These are phyloP conservation scores for Thamnophis sirtalis DNA, from an alignment of 2,113 vertebrate genomes.

Conservation along the genomic window DNA sequence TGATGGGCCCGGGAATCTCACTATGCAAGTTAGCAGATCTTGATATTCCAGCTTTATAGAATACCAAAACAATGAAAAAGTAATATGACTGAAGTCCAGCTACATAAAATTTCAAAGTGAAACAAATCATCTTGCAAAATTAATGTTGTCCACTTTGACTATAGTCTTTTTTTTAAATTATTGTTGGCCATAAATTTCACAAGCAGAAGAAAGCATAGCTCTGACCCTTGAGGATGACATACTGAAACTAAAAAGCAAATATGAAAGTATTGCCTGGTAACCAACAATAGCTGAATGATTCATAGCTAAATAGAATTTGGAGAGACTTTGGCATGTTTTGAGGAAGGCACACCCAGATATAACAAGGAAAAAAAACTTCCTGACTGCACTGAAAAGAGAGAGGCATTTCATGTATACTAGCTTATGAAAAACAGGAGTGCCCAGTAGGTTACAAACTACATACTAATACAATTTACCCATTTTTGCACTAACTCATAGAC, in stretches of 20 bases:
- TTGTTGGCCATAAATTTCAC: neutral
- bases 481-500: neutral
- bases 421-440: neutral
- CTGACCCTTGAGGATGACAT: neutral
- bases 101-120: neutral
- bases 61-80: neutral
- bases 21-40: neutral
- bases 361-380: neutral
- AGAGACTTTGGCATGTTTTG: fast-evolving
- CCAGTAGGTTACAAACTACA: neutral
- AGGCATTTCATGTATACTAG: neutral
- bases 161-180: fast-evolving
- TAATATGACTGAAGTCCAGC: neutral
- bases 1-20: neutral
- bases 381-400: neutral
- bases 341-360: slow-evolving; percentile 6
- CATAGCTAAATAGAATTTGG: neutral
- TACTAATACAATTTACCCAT: neutral
- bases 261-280: slow-evolving; percentile 61
- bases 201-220: slow-evolving; percentile 19
- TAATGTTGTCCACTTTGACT: neutral
- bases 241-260: slow-evolving; percentile 53
- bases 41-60: neutral
- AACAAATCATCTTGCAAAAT: neutral
- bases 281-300: slow-evolving; percentile 19